Evolutionary conservation across 2,888 invertebrate genomes (phyloP).

Genomic region (Trichogramma evanescens): DNA sequence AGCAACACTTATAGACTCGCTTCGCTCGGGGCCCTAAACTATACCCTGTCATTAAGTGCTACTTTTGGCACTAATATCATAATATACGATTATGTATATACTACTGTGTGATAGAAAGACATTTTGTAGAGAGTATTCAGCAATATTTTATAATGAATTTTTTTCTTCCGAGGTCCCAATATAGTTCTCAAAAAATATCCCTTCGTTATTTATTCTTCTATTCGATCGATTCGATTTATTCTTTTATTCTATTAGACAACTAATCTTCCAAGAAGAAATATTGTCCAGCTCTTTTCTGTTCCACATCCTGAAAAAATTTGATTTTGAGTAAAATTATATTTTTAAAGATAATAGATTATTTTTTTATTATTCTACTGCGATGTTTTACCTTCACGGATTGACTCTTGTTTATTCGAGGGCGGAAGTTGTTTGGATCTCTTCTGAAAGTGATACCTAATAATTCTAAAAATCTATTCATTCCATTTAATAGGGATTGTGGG

Average conservation of each 20-base stretch:
- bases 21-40: too few species aligned
- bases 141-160: too few species aligned
- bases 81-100: too few species aligned
- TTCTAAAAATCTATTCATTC: conserved; percentile 97
- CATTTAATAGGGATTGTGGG: conserved; percentile 88
- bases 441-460: conserved; percentile 95
- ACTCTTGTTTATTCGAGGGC: conserved; percentile 96
- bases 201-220: too few species aligned
- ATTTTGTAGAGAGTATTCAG: too few species aligned
- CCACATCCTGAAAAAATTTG: conserved; percentile 65
- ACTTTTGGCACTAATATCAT: too few species aligned
- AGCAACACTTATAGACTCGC: too few species aligned
- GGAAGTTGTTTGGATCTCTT: conserved; percentile 96
- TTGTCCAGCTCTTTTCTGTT: conserved; percentile 95
- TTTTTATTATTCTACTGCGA: background rate
- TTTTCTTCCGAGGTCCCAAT: too few species aligned
- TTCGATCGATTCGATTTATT: too few species aligned
- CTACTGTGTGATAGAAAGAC: too few species aligned
- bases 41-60: too few species aligned
- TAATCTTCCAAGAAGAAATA: conserved; percentile 98
- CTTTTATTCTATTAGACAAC: conserved; percentile 23
- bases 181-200: too few species aligned
- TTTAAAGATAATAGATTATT: background rate
- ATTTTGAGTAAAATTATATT: background rate
- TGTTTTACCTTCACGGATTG: conserved; percentile 80